Base-by-base conservation (phyloP, 2,113 vertebrate species). In the Pitta sordida region DNA sequence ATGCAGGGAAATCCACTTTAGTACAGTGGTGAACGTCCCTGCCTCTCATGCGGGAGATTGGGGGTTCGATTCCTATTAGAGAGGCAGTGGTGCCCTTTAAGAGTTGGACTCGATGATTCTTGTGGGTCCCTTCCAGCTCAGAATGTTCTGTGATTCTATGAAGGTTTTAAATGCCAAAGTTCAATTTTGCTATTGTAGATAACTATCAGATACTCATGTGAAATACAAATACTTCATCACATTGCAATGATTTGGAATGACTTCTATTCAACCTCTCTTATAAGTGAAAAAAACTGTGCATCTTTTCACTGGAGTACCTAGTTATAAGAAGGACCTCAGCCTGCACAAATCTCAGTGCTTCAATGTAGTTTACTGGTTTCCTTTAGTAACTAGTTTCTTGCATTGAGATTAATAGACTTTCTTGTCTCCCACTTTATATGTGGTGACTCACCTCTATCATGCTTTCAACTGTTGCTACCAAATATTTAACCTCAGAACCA, bases 231-330 rank as follows among this genome's bases (percentile, higher is more conserved):
- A 51, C 55, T 83, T 83, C 6, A 80, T 46, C 22, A 51, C 19
- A 37, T 19, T 64, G 15, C 13, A 48, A 30, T 1, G 32, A 37
- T 60, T 81, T 77, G 5, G 11, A 67, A 58, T 63, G 13, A 39
- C 17, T 63, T 6, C 3, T 55, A 60, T n/a, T 43, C 36, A 73
- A 15, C 8, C 6, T 51, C 6, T 63, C 5, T 34, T 32, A 68
- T 4, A 24, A 46, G 6, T 51, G 16, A 55, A 77, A 68, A 62
- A 41, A 63, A 18, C 17, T 43, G 14, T 17, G 46, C 18, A 3
- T 70, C 5, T 16, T 85, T 81, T 55, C 22, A 15, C 4, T 43
- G 12, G 1, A 0, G 1, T 23, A 16, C 15, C 29, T 2, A 0
- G 62, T 37, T 37, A 13, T 15, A 56, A 17, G 36, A 62, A 75